These are phyloP conservation scores for Sebastes kiyomatsui DNA, from an alignment of 2,797 vertebrate genomes.

Conservation along the genomic window DNA sequence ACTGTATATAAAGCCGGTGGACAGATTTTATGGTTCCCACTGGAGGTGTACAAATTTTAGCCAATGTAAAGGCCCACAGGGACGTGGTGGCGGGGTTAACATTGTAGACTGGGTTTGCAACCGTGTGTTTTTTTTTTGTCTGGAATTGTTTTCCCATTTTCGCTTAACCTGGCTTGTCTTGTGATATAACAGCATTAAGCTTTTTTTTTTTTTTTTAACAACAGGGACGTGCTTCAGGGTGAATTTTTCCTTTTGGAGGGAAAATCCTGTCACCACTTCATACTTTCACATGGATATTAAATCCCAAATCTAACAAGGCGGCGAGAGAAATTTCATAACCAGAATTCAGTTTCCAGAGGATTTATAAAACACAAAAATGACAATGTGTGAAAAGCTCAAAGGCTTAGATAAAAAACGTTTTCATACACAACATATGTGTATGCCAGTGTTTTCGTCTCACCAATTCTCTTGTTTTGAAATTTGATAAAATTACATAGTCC, in stretches of 20 bases:
- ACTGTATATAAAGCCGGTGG: neutral
- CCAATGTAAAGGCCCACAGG: neutral
- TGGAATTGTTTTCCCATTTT: neutral
- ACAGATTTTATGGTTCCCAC: neutral
- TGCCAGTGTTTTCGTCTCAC: constrained; percentile 27
- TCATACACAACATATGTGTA: constrained; percentile 13
- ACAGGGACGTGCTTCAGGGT: neutral
- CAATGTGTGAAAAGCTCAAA: constrained; percentile 22
- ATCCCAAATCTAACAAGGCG: neutral
- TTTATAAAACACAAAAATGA: constrained; percentile 5
- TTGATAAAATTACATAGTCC: constrained; percentile 16
- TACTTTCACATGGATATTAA: neutral
- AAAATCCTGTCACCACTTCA: neutral
- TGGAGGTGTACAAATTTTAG: neutral
- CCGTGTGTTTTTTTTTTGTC: neutral
- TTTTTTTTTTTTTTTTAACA: neutral
- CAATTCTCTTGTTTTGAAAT: constrained; percentile 48
- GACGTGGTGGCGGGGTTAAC: neutral
- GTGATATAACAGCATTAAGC: neutral
- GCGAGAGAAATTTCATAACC: neutral
- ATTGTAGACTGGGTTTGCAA: neutral
- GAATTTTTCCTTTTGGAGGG: neutral
- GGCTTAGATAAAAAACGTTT: constrained; percentile 13
- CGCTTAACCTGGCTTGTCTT: neutral
- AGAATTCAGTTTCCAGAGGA: neutral